Evolutionary conservation across 2,797 vertebrate genomes (phyloP).

Genomic region (Orientallactaga sibirica): DNA sequence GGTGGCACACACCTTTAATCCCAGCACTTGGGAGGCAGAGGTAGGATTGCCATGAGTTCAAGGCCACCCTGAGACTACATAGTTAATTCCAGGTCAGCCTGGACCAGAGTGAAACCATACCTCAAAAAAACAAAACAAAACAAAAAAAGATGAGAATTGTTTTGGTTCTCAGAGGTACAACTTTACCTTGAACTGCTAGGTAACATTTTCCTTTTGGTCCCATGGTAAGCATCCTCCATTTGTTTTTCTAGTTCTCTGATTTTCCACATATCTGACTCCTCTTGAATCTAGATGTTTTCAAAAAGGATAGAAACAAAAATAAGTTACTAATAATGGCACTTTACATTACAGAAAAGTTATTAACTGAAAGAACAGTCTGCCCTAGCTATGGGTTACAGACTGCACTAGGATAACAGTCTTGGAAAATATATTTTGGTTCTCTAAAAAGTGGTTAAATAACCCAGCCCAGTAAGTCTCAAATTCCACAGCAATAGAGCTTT

Average conservation of each 20-base stretch:
- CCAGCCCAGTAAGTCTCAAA: constrained; percentile 36
- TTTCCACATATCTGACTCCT: constrained; percentile 97
- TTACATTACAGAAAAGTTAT: constrained; percentile 55
- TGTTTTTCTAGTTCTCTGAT: constrained; percentile 94
- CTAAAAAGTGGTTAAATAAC: constrained; percentile 25
- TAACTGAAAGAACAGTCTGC: constrained; percentile 54
- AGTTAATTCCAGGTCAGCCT: too few species aligned
- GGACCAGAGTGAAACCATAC: too few species aligned
- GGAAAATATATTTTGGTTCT: constrained; percentile 49
- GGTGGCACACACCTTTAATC: too few species aligned
- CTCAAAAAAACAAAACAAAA: too few species aligned
- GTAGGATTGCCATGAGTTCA: too few species aligned
- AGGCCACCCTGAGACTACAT: too few species aligned
- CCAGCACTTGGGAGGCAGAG: too few species aligned
- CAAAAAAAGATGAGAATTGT: constrained; percentile 50
- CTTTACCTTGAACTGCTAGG: constrained; percentile 87
- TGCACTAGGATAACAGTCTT: constrained; percentile 35
- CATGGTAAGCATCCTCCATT: constrained; percentile 85
- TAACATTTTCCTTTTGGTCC: constrained; percentile 85
- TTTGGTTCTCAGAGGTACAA: constrained; percentile 63
- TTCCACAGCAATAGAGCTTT: not conserved
- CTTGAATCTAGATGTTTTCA: constrained; percentile 89
- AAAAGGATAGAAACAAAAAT: not conserved
- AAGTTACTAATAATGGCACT: constrained; percentile 66
- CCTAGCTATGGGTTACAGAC: constrained; percentile 44